Evolutionary conservation across 2,113 vertebrate genomes (phyloP), one percentile per base, ranked within the genome.

Genomic region (Amblyopsis rosae): DNA sequence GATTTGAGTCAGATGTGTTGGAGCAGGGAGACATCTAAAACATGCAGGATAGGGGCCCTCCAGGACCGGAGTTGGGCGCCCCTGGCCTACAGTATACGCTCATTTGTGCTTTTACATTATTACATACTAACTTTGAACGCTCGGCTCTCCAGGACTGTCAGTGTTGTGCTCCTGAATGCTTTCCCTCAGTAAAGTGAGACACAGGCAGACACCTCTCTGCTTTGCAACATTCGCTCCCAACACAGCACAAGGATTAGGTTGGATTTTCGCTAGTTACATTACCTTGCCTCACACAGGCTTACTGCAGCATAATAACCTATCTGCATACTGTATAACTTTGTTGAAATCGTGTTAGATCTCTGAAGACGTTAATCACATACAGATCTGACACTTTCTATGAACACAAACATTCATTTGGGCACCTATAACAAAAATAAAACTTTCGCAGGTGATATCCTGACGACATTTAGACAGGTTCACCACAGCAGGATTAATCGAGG

Each of bases 401-500:
- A 3, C 4, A 41, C 35, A 41, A 8, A 41, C 35, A 41, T 41
- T 6, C 35, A 41, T 0, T 51, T 12, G 13, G 9, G 12, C 32
- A 4, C 12, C 15, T 9, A 10, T 33, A 4, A 12, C 55, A 49
- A 19, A 26, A 26, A 26, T 3, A 26, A 26, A 26, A 26, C 26
- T 0, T 26, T 26, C 26, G 50, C 16, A 48, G 8, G 59, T 15
- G 53, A 50, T 47, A 65, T 47, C 63, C 12, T 32, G 62, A 49
- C 59, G 59, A 41, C 63, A 68, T 54, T 50, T 47, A 62, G 45
- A 69, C 45, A 41, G 12, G 51, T 50, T 69, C 49, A 41, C 61
- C 60, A 49, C 70, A 77, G 65, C 64, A 59, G 55, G 54, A 49
- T 63, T 68, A 51, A 67, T 72, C 64, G 35, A n/a, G 13, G 57